Evolutionary conservation across 2,888 invertebrate genomes (phyloP).

Genomic region (Eudemis profundana): DNA sequence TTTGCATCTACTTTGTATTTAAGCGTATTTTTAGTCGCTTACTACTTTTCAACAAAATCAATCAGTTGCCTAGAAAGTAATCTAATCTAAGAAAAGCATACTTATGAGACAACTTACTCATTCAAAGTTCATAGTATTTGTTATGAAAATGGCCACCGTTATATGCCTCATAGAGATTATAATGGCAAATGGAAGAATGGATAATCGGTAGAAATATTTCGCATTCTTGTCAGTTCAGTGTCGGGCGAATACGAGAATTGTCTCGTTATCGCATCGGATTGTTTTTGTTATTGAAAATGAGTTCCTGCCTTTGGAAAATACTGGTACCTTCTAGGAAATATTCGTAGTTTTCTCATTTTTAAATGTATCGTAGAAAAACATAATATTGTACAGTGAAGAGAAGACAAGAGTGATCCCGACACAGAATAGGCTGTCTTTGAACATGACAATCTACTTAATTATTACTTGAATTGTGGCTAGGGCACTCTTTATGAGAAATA

Average conservation of each 20-base stretch:
- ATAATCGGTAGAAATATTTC: constrained; percentile 27
- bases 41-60: neutral
- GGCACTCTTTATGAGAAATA: no score
- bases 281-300: constrained; percentile 30
- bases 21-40: neutral
- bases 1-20: neutral
- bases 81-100: constrained; percentile 1
- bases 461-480: no score
- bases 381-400: no score
- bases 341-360: constrained; percentile 4
- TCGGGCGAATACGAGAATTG: constrained; percentile 28
- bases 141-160: constrained; percentile 26
- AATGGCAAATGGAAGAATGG: constrained; percentile 23
- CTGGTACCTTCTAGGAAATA: constrained; percentile 17
- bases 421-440: no score
- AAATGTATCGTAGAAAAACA: neutral
- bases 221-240: constrained; percentile 14
- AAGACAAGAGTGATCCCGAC: no score
- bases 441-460: no score
- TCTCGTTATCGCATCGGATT: neutral
- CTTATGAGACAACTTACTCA: constrained; percentile 1
- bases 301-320: constrained; percentile 10
- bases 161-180: constrained; percentile 12
- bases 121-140: neutral
- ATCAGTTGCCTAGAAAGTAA: neutral